Conservation (phyloP, 2,113 vertebrate species). For the Eonycteris spelaea region DNA sequence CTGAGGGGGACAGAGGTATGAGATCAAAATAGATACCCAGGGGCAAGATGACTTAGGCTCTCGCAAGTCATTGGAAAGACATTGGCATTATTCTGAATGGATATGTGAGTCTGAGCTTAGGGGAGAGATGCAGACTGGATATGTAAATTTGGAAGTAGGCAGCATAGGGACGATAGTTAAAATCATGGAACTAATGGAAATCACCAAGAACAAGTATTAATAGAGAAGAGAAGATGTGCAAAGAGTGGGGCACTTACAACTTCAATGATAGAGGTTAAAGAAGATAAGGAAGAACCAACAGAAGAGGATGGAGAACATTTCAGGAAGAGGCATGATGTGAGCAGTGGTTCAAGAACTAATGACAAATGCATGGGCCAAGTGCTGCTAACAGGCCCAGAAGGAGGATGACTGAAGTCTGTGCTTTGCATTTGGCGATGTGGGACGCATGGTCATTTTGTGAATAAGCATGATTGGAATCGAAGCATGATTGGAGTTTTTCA, state of each 20-base stretch:
- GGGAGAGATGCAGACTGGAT: background rate
- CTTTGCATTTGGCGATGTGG: background rate
- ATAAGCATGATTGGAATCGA: too few relatives aligned
- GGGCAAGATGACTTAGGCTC: background rate
- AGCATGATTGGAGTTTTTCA: background rate
- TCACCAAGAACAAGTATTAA: background rate
- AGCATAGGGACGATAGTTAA: background rate
- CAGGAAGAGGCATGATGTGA: background rate
- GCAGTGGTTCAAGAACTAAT: background rate
- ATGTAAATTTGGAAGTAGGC: background rate
- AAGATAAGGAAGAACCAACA: background rate
- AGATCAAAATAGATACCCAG: background rate
- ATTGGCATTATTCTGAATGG: background rate
- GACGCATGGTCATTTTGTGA: background rate
- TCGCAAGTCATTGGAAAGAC: background rate
- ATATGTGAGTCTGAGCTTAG: background rate
- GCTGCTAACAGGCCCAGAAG: background rate
- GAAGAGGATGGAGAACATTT: background rate
- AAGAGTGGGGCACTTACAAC: background rate
- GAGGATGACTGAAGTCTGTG: background rate
- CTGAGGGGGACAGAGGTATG: background rate
- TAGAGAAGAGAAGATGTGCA: background rate
- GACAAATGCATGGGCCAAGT: background rate
- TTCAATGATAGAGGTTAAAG: background rate
- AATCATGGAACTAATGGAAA: background rate